phyloP scores from a whole-genome alignment of 2,113 vertebrate genomes.

The Eptesicus fuscus region DNA sequence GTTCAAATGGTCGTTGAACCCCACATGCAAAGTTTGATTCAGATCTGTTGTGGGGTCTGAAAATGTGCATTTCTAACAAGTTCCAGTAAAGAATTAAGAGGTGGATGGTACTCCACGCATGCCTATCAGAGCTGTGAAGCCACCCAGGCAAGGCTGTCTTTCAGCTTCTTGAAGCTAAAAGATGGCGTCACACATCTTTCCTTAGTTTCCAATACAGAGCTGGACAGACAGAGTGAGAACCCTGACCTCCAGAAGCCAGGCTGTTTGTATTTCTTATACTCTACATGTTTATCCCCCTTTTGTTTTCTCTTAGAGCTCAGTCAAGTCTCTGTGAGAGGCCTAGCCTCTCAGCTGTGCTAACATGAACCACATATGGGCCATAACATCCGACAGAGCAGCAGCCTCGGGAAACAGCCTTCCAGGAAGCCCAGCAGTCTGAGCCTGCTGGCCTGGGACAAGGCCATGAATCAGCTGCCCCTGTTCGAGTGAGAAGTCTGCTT shows the following conservation, averaged over 20 bases:
- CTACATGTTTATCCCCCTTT: constrained; percentile 21
- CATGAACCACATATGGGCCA: not conserved
- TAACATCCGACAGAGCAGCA: not conserved
- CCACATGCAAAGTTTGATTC: not conserved
- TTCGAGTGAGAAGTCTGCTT: not conserved
- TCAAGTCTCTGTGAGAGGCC: not conserved
- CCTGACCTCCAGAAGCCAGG: not conserved
- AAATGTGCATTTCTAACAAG: not conserved
- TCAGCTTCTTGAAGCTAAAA: not conserved
- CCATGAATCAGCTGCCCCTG: not conserved
- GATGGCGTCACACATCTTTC: not conserved
- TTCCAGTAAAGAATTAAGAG: not conserved
- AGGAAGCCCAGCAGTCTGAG: not conserved
- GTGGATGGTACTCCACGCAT: not conserved
- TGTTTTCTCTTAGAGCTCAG: not conserved
- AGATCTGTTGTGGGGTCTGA: not conserved
- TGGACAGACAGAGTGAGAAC: not conserved
- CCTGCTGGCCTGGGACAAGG: too few relatives aligned
- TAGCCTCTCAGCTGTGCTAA: constrained; percentile 59
- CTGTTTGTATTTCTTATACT: constrained; percentile 15
- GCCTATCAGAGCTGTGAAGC: not conserved
- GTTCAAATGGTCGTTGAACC: not conserved
- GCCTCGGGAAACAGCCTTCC: not conserved
- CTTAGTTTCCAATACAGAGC: not conserved
- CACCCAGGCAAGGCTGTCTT: not conserved